phyloP scores from a whole-genome alignment of 2,888 invertebrate genomes.

The Sabellastarte sp. region DNA sequence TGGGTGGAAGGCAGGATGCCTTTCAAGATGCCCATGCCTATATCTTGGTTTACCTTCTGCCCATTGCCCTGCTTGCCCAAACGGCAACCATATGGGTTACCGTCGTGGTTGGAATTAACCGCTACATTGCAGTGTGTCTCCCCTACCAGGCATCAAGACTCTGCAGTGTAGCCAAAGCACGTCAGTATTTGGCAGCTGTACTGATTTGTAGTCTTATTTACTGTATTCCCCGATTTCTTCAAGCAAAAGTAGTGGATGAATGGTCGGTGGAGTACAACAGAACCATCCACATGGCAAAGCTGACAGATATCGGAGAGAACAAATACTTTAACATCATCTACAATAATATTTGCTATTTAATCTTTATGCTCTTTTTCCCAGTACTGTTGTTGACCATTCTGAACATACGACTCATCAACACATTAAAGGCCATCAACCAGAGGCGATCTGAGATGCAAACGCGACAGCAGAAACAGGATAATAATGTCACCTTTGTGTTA shows the following conservation, averaged over 20 bases:
- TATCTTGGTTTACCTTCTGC: constrained; percentile 24
- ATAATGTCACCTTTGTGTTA: constrained; percentile 35
- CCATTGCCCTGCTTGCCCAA: constrained; percentile 24
- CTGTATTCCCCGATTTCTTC: constrained; percentile 27
- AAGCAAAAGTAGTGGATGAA: constrained; percentile 6
- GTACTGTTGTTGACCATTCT: constrained; percentile 27
- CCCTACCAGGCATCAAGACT: constrained; percentile 30
- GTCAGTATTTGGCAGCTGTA: constrained; percentile 22
- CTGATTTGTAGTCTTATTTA: constrained; percentile 23
- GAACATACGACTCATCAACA: constrained; percentile 30
- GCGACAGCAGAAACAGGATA: constrained; percentile 30
- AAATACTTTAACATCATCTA: constrained; percentile 9
- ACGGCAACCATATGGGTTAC: constrained; percentile 32
- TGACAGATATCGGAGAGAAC: constrained; percentile 9
- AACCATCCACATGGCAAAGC: neutral
- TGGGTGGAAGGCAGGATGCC: constrained; percentile 9
- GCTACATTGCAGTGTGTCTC: constrained; percentile 33
- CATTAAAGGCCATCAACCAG: constrained; percentile 26
- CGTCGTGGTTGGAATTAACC: constrained; percentile 24
- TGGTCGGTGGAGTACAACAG: neutral
- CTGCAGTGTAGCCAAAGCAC: constrained; percentile 28
- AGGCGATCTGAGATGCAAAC: constrained; percentile 23
- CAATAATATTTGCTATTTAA: constrained; percentile 27
- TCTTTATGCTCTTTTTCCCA: constrained; percentile 30
- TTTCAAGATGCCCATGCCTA: constrained; percentile 8